Conservation (phyloP, 2,888 invertebrate species). For the Archaeoteleia sp. region DNA sequence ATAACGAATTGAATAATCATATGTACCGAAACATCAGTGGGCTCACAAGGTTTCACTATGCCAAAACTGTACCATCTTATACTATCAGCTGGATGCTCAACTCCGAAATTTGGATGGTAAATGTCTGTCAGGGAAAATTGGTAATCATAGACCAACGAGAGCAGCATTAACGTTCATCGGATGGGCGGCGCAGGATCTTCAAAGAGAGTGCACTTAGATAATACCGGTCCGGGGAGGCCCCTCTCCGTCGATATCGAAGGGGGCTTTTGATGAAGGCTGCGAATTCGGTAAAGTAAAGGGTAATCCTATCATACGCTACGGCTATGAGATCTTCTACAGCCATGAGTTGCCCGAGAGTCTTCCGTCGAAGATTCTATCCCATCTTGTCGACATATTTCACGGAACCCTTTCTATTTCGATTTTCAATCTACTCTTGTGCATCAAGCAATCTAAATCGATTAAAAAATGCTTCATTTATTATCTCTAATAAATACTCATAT, state of each 20-base stretch:
- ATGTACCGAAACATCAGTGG: slow-evolving; percentile 1
- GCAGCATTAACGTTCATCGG: slow-evolving; percentile 72
- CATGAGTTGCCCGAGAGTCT: slow-evolving; percentile 45
- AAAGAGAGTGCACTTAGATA: slow-evolving; percentile 75
- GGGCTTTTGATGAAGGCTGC: slow-evolving; percentile 74
- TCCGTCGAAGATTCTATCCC: slow-evolving; percentile 45
- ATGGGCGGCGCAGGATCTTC: slow-evolving; percentile 70
- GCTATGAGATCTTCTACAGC: slow-evolving; percentile 57
- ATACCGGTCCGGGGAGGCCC: slow-evolving; percentile 67
- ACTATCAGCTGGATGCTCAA: slow-evolving; percentile 58
- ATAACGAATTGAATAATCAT: too few relatives aligned
- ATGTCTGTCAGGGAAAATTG: slow-evolving; percentile 74
- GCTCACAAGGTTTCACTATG: slow-evolving; percentile 5
- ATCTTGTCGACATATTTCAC: slow-evolving; percentile 36
- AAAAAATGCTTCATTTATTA: too few relatives aligned
- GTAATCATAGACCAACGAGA: slow-evolving; percentile 74
- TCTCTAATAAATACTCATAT: too few relatives aligned
- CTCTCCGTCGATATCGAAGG: slow-evolving; percentile 63
- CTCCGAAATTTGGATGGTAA: slow-evolving; percentile 66
- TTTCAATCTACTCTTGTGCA: slow-evolving; percentile 38
- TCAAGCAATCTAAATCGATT: slow-evolving; percentile 8
- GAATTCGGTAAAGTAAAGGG: slow-evolving; percentile 75
- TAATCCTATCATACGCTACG: slow-evolving; percentile 74
- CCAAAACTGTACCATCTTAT: slow-evolving; percentile 36
- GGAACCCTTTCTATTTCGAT: slow-evolving; percentile 14